Base-by-base conservation (phyloP, 2,113 vertebrate genomes). In the Saguinus midas region DNA sequence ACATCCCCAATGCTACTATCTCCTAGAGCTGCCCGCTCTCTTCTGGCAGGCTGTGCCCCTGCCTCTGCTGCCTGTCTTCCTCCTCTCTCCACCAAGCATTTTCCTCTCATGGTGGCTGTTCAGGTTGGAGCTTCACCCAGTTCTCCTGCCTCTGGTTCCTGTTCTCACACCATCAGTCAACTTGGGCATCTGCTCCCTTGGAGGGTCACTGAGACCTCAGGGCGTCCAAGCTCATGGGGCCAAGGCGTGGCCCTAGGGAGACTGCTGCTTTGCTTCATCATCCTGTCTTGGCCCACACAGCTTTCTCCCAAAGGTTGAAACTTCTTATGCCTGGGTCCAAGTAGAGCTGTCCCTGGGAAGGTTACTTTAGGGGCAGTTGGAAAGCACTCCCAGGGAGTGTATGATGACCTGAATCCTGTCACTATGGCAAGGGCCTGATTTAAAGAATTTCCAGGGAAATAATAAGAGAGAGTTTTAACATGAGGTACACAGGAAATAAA, bases 31-130 rank as follows among this genome's bases (percentile, higher is more conserved):
- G 25, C 61, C 45, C 86, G 12, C 23, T 86, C 73, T 4, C 4
- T 11, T 21, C 58, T 35, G 58, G 43, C 29, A 43, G 58, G 68
- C 35, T 76, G 40, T 27, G 0, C 18, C 35, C n/a, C 23, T 12
- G n/a, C 32, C 23, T 29, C 29, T 9, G 13, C 37, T 35, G 80
- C 11, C 17, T 64, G 12, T 18, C 55, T 48, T 61, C 18, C 10
- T 9, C 13, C 0, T 17, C 27, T 72, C 3, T 40, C 37, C 5
- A 4, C 32, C 52, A 50, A 16, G 35, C 27, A 20, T 0, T 4
- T 48, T 37, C 68, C 11, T 4, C 3, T 20, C 27, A 3, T 3
- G 20, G 40, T 43, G 10, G 64, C 2, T 84, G 13, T 52, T 81
- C 7, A 45, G 21, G 43, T 7, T 91, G 35, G 14, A 64, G 12